phyloP scores from a whole-genome alignment of 2,888 invertebrate genomes.

The Dolomedes plantarius region DNA sequence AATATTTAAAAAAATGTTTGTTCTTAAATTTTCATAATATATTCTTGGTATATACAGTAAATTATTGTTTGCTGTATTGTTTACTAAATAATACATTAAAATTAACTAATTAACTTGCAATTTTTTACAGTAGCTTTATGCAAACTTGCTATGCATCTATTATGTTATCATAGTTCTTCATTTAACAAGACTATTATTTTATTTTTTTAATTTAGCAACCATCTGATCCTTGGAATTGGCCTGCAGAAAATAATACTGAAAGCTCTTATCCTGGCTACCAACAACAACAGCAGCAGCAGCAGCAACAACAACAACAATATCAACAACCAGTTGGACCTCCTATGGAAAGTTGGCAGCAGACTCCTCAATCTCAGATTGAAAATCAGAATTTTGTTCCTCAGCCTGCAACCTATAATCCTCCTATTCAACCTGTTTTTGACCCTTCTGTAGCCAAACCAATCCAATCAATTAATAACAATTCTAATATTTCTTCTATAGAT shows the following conservation, averaged over 20 bases:
- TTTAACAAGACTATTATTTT: too few relatives aligned
- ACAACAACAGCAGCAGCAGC: conserved; percentile 10
- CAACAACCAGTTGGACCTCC: conserved; percentile 36
- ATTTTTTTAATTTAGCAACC: neutral
- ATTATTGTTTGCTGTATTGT: too few relatives aligned
- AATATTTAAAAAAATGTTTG: too few relatives aligned
- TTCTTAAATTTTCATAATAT: too few relatives aligned
- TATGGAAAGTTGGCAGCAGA: conserved; percentile 14
- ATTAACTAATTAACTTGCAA: too few relatives aligned
- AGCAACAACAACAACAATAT: neutral
- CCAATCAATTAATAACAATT: conserved; percentile 41
- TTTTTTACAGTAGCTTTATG: too few relatives aligned
- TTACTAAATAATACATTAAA: too few relatives aligned
- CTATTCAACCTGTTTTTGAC: conserved; percentile 24
- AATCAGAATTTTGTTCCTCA: conserved; percentile 45
- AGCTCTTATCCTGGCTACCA: conserved; percentile 5
- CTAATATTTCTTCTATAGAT: conserved; percentile 10
- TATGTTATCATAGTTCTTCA: too few relatives aligned
- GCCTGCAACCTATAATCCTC: conserved; percentile 7
- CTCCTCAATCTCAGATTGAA: conserved; percentile 21
- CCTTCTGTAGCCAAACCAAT: neutral
- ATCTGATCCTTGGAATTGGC: neutral
- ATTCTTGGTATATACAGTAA: too few relatives aligned
- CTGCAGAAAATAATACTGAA: neutral
- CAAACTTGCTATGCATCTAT: too few relatives aligned